These are phyloP conservation scores for Euplagia quadripunctaria DNA, from an alignment of 2,888 invertebrate genomes.

Conservation along the genomic window DNA sequence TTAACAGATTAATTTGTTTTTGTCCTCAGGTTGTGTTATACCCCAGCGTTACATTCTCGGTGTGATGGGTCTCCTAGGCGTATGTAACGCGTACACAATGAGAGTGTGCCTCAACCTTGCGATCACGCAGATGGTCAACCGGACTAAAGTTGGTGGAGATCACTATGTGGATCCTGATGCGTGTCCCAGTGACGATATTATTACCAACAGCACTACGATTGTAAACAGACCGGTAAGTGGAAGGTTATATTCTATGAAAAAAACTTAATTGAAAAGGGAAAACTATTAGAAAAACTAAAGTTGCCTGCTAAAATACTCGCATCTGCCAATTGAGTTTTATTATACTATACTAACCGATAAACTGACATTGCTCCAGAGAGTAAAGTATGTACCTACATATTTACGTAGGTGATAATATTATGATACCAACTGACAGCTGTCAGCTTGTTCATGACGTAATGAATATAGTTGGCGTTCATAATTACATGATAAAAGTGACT, in stretches of 20 bases:
- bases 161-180: constrained; percentile 64
- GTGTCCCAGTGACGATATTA: constrained; percentile 66
- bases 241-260: neutral
- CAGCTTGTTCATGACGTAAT: too few relatives aligned
- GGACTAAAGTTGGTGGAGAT: constrained; percentile 44
- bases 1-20: neutral
- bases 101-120: constrained; percentile 91
- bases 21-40: constrained; percentile 84
- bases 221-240: constrained; percentile 69
- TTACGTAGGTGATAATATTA: too few relatives aligned
- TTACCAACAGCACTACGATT: constrained; percentile 54
- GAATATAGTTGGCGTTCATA: too few relatives aligned
- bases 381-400: too few relatives aligned
- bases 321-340: too few relatives aligned
- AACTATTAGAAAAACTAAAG: too few relatives aligned
- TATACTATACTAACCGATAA: too few relatives aligned
- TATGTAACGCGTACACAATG: constrained; percentile 92
- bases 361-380: too few relatives aligned
- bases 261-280: too few relatives aligned
- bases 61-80: constrained; percentile 91
- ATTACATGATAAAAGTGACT: too few relatives aligned
- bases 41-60: constrained; percentile 90
- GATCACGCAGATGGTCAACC: constrained; percentile 90
- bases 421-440: too few relatives aligned
- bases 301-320: too few relatives aligned